phyloP scores from a whole-genome alignment of 2,113 vertebrate species.

The Pelecanus crispus region DNA sequence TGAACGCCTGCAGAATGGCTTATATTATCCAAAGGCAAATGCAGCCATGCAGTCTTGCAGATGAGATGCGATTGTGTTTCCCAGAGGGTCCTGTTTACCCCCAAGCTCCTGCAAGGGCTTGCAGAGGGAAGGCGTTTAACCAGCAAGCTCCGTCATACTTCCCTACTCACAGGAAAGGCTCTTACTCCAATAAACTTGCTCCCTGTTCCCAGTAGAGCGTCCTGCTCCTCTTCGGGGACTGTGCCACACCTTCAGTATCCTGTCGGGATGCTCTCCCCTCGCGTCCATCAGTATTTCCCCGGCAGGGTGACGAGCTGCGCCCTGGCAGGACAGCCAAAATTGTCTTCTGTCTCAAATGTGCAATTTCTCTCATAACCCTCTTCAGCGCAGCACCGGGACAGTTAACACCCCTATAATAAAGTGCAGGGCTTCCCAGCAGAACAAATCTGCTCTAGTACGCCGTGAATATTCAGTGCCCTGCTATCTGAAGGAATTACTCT shows the following conservation, averaged over 20 bases:
- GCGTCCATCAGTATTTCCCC: fast-evolving
- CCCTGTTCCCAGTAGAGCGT: neutral
- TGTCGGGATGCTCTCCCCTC: neutral
- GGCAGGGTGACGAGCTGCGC: fast-evolving
- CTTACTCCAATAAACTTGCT: neutral
- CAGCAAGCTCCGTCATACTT: neutral
- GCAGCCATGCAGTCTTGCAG: neutral
- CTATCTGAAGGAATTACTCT: neutral
- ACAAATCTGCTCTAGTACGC: neutral
- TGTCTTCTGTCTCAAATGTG: neutral
- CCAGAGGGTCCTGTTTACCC: neutral
- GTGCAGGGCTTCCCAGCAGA: neutral
- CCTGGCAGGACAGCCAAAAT: neutral
- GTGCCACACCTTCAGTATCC: neutral
- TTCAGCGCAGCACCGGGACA: neutral
- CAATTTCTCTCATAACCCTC: neutral
- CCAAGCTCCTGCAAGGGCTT: neutral
- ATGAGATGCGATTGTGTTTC: neutral
- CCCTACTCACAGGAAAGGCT: neutral
- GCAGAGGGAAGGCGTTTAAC: neutral
- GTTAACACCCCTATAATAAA: neutral
- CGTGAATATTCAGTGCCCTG: neutral
- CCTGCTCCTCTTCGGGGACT: neutral
- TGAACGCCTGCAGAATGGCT: neutral
- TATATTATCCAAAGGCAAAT: neutral